Evolutionary conservation across 1,140 invertebrate genomes (phyloP).

Genomic region (Oppia nitens): DNA sequence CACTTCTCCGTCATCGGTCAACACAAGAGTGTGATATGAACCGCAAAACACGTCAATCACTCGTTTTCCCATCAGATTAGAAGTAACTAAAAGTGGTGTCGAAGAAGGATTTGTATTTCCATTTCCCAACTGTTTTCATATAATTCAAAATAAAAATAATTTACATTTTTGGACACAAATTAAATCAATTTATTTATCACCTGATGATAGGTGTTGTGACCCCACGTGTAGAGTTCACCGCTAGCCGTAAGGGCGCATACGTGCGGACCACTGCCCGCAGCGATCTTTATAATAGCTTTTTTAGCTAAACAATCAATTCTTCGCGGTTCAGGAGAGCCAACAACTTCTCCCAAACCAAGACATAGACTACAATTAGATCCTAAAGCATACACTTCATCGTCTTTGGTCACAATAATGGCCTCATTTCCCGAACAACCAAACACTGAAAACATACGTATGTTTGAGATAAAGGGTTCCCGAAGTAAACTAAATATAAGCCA

Average conservation of each 20-base stretch:
- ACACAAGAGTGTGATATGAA: constrained; percentile 4
- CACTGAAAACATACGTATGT: constrained; percentile 38
- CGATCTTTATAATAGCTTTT: constrained; percentile 39
- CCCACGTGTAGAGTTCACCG: constrained; percentile 45
- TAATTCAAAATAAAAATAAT: too few species aligned
- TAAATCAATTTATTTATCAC: constrained; percentile 13
- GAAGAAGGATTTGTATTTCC: constrained; percentile 39
- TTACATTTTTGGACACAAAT: background rate
- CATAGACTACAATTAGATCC: constrained; percentile 12
- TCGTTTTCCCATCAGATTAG: constrained; percentile 6
- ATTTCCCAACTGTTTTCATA: constrained; percentile 36
- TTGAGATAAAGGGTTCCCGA: constrained; percentile 33
- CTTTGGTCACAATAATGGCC: constrained; percentile 41
- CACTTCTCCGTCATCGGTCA: constrained; percentile 24
- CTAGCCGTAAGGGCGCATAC: constrained; percentile 40
- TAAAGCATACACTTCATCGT: constrained; percentile 28
- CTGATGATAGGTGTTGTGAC: constrained; percentile 43
- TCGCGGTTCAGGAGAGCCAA: constrained; percentile 22
- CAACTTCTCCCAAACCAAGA: constrained; percentile 14
- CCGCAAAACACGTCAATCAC: background rate
- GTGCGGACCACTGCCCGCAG: constrained; percentile 45
- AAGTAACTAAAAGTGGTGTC: constrained; percentile 33
- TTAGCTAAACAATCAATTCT: constrained; percentile 38
- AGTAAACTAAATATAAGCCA: constrained; percentile 44
- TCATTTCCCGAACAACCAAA: constrained; percentile 47